Conservation (phyloP, 2,888 invertebrate species). For the Ichneumon xanthorius region DNA sequence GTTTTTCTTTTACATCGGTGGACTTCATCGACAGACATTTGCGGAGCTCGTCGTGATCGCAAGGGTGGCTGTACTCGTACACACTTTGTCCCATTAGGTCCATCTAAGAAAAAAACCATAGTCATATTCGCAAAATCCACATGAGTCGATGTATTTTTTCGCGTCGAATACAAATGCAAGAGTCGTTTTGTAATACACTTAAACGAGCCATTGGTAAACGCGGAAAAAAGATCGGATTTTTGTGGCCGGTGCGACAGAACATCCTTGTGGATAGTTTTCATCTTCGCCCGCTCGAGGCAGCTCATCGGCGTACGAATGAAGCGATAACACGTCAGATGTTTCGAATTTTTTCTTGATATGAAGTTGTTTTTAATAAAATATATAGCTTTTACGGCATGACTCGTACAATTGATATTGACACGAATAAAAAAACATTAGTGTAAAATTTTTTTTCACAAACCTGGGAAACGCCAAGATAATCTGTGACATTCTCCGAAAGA, state of each 20-base stretch:
- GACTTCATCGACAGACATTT: conserved; percentile 87
- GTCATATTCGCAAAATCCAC: too few relatives aligned
- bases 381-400: conserved; percentile 13
- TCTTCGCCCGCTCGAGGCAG: too few relatives aligned
- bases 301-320: too few relatives aligned
- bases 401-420: not conserved
- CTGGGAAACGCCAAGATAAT: conserved; percentile 96
- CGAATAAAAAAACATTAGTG: not conserved
- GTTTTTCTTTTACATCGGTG: conserved; percentile 82
- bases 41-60: conserved; percentile 96
- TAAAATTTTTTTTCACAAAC: conserved; percentile 85
- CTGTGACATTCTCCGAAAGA: conserved; percentile 95
- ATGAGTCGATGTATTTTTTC: too few relatives aligned
- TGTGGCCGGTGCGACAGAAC: too few relatives aligned
- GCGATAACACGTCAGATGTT: too few relatives aligned
- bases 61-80: conserved; percentile 97
- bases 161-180: too few relatives aligned
- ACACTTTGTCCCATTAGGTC: conserved; percentile 98
- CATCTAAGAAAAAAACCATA: conserved; percentile 88
- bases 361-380: not conserved
- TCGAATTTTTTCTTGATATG: not conserved
- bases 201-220: too few relatives aligned
- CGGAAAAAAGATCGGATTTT: too few relatives aligned
- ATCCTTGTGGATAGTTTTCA: too few relatives aligned
- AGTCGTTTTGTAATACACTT: too few relatives aligned